Base-by-base conservation (phyloP, 2,888 invertebrate genomes). In the Drosophila stalkeri region DNA sequence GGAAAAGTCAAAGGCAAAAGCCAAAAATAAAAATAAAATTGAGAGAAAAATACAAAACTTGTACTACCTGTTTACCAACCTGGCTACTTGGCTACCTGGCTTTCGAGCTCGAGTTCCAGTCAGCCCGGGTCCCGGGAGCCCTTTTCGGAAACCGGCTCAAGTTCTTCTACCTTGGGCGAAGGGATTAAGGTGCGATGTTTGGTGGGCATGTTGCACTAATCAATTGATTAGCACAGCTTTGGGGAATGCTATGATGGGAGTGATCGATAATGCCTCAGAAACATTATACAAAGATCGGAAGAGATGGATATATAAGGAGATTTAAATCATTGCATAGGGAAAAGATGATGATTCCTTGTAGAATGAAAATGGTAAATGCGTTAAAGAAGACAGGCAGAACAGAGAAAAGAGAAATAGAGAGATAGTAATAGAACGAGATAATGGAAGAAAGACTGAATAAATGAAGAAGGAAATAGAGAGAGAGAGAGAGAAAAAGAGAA, bases 1-100 rank as follows among this genome's bases (percentile, higher is more conserved):
- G 61, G 18, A 69, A 54, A 83, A 88, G 89, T 84, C 89, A 82
- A 84, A 66, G 64, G 69, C 69, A 61, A 70, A 76, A 60, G 64
- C 70, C 64, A 69, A 65, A 39, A n/a, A 39, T 27, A 18, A 12
- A 51, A 51, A 11, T 51, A 1, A 14, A 51, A 31, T 11, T 16
- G 51, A 33, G 18, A 27, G 18, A 23, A 23, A 11, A 11, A 18
- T 3, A 18, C 33, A 18, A 35, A 59, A 46, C 60, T 46, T 56
- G 33, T n/a, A 9, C 51, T 65, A 72, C 73, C 72, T 72, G 64
- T 14, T 51, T 9, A 14, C 37, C 54, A 1, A 2, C 27, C 27
- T 27, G 27, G 27, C 27, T 27, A 23, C 23, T 4, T 23, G 23
- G 23, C 35, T 72, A 64, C 72, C 72, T 72, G 72, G 37, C n/a